phyloP scores from a whole-genome alignment of 2,113 vertebrate genomes.

The Prochilodus magdalenae region DNA sequence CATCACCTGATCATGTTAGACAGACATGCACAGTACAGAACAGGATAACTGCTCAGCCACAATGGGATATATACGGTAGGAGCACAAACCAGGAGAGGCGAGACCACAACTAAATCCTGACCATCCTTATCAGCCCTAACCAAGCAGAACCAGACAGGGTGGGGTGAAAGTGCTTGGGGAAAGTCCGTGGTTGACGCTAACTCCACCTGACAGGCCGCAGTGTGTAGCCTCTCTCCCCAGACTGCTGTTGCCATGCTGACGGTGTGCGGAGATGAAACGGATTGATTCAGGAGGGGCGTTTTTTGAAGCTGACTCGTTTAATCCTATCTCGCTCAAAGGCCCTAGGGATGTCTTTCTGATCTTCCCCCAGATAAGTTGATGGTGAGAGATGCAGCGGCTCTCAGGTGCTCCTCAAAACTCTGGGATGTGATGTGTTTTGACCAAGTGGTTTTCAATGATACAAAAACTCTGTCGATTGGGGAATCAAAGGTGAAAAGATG shows the following conservation, averaged over 20 bases:
- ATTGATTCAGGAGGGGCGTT: conserved; percentile 21
- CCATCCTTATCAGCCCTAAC: not conserved
- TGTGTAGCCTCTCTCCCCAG: not conserved
- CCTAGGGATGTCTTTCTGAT: not conserved
- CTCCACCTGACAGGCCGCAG: conserved; percentile 9
- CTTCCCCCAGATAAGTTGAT: conserved; percentile 15
- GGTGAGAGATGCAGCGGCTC: not conserved
- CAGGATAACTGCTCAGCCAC: no score
- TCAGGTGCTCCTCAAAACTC: not conserved
- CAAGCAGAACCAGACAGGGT: not conserved
- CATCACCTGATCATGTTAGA: not conserved
- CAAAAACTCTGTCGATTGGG: no score
- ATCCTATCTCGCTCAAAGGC: conserved; percentile 6
- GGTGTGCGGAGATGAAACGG: conserved; percentile 1
- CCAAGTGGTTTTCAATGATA: not conserved
- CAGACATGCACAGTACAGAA: not conserved
- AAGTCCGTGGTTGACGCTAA: conserved; percentile 8
- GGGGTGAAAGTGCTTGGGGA: not conserved
- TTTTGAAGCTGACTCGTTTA: conserved; percentile 40
- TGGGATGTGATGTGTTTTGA: not conserved
- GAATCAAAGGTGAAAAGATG: no score
- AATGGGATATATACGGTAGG: no score
- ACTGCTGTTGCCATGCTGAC: not conserved
- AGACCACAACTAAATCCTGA: not conserved
- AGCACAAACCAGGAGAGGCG: not conserved